phyloP scores from a whole-genome alignment of 2,888 invertebrate genomes.

The Deilephila porcellus region DNA sequence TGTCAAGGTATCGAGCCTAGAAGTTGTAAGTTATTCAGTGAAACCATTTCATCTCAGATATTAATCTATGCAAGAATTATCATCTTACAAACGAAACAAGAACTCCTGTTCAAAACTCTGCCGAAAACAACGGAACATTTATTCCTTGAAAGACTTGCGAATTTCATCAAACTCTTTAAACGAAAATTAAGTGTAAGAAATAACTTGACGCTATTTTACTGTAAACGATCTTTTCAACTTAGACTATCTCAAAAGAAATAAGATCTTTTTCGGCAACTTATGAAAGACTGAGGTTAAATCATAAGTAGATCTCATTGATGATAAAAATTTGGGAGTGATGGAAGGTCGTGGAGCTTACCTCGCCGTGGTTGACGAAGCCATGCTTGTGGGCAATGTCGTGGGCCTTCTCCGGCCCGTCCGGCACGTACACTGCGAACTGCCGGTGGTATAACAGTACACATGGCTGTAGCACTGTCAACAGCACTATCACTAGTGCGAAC shows the following conservation, averaged over 20 bases:
- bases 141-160: background rate
- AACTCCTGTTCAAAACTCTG: background rate
- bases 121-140: background rate
- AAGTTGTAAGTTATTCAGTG: background rate
- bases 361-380: conserved; percentile 79
- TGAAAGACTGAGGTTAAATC: too few species aligned
- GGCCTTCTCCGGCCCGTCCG: conserved; percentile 65
- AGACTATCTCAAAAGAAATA: background rate
- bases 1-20: background rate
- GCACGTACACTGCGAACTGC: conserved; percentile 91
- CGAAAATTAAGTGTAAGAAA: background rate
- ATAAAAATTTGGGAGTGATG: background rate
- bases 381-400: conserved; percentile 76
- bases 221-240: background rate
- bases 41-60: background rate
- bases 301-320: background rate
- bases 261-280: too few species aligned
- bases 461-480: conserved; percentile 75
- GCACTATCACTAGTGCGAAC: conserved; percentile 72
- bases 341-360: conserved; percentile 61
- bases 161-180: background rate
- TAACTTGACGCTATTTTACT: background rate
- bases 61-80: background rate
- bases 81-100: background rate
- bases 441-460: conserved; percentile 79